Percentiles rank a stretch among this genome's conserved stretches.
Evolutionary conservation across 2,797 vertebrate species (phyloP).

Genomic region (Thaleichthys pacificus): DNA sequence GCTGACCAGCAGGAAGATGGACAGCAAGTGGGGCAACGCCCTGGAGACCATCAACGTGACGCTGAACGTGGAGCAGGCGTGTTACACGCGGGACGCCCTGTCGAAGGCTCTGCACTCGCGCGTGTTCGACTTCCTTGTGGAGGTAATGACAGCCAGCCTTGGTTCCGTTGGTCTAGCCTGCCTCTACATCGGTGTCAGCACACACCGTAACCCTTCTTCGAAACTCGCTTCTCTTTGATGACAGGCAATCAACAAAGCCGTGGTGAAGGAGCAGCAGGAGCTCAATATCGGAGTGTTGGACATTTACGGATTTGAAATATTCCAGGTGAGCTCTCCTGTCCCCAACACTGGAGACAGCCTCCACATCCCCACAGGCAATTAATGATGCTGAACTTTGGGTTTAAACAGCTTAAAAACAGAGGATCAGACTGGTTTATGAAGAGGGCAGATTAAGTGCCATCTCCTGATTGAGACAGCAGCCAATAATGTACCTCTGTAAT

Average conservation of each 20-base stretch:
- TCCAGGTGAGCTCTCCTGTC: conserved; percentile 80
- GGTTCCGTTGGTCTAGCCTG: not conserved
- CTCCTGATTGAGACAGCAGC: conserved; percentile 56
- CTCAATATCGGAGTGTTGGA: conserved; percentile 94
- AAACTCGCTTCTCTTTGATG: conserved; percentile 43
- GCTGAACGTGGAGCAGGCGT: conserved; percentile 95
- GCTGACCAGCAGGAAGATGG: conserved; percentile 97
- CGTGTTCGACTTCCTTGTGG: conserved; percentile 93
- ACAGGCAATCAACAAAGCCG: conserved; percentile 97
- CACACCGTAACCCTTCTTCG: not conserved
- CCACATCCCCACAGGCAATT: conserved; percentile 45
- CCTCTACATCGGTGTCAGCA: not conserved
- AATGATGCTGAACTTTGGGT: conserved; percentile 43
- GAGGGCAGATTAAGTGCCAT: conserved; percentile 55
- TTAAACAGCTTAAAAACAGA: conserved; percentile 56
- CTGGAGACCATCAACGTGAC: conserved; percentile 96
- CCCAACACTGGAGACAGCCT: not conserved
- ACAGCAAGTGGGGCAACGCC: conserved; percentile 96
- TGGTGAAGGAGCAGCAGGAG: conserved; percentile 95
- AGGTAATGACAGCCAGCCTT: conserved; percentile 69
- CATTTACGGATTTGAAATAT: conserved; percentile 99
- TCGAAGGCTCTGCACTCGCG: conserved; percentile 93
- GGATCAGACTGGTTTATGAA: conserved; percentile 57
- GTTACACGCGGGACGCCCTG: conserved; percentile 93
- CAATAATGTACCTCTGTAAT: conserved; percentile 53